Base-by-base conservation (phyloP, 2,797 vertebrate genomes). In the Microcaecilia unicolor region DNA sequence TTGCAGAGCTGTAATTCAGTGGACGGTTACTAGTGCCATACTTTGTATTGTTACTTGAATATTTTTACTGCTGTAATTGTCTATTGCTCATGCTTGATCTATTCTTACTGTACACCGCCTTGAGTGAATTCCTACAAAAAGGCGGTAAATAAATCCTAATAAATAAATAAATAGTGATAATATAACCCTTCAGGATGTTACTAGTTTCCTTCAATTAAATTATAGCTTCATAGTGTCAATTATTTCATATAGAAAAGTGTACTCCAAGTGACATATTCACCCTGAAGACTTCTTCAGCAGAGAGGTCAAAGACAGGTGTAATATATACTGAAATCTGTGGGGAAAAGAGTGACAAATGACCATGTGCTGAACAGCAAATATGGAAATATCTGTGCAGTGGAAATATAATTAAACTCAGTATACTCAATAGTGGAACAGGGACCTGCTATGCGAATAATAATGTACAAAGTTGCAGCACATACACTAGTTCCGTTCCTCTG, bases 391-490 rank as follows among this genome's bases (percentile, higher is more conserved):
- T 47, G 37, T 35, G 37, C 41, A 27, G 32, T 21, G 31, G 26
- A 34, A 44, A 47, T 58, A 36, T 50, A 42, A 61, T 62, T 37
- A 39, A 34, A 56, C 19, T 41, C 50, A 41, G 45, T 18, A 6
- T 36, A 22, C 47, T 44, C 37, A 25, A 45, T 20, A 51, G 28
- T 40, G 48, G 28, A 58, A 32, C 33, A 28, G 50, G 63, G 34
- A 24, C 14, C 55, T 64, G 34, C 51, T 37, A 41, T 19, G 32
- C 56, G 55, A 32, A 48, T 60, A 70, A 66, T 69, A 37, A 52
- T 67, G 59, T 60, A 64, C 3, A 11, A 30, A 40, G 47, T 56
- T 18, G 38, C 30, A 37, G 45, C 1, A 2, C 52, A 44, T 48
- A 42, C 44, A 53, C 62, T 48, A 60, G 60, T 51, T 62, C 16